Base-by-base conservation (phyloP, 1,140 invertebrate genomes). In the Nixonia krombeini region DNA sequence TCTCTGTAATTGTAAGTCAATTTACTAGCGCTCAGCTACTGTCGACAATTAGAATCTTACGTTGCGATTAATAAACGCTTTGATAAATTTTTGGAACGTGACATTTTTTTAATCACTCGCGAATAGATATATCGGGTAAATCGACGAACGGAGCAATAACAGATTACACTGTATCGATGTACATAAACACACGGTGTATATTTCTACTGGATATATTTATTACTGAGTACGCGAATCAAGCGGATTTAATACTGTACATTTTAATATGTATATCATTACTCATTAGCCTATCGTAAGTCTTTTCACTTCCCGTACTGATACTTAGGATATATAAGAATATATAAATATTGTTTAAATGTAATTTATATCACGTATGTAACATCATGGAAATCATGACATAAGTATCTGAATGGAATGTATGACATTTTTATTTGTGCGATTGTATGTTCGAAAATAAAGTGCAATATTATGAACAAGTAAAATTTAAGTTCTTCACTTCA, bases 401-500 rank as follows among this genome's bases (percentile, higher is more conserved):
- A 25, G n/a, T 12, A 29, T 51, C 41, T 51, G 23, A 51, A 33
- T 18, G n/a, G 21, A 18, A 8, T 51, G 49, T 40, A 51, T 40
- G 25, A 41, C 37, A 9, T 41, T 51, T 51, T 37, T 40, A 51
- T 41, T 51, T 38, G 26, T 51, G 28, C 15, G 28, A 35, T 23
- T 44, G 41, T 44, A 44, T 26, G 31, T 37, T 50, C 13, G 33
- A 15, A 50, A 51, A 51, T 51, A 51, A 51, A 51, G 37, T 40
- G 29, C 33, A 49, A 49, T 37, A 37, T 25, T 37, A 37, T n/a
- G n/a, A n/a, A n/a, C n/a, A n/a, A n/a, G n/a, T n/a, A n/a, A n/a
- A n/a, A n/a, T n/a, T n/a, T n/a, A n/a, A n/a, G n/a, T n/a, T n/a
- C n/a, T n/a, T n/a, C n/a, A n/a, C n/a, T n/a, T n/a, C n/a, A n/a